Percentiles rank a stretch among this genome's conserved stretches.
These are phyloP conservation scores for Phragmatobia fuliginosa DNA, from an alignment of 2,888 invertebrate genomes.

Conservation along the genomic window DNA sequence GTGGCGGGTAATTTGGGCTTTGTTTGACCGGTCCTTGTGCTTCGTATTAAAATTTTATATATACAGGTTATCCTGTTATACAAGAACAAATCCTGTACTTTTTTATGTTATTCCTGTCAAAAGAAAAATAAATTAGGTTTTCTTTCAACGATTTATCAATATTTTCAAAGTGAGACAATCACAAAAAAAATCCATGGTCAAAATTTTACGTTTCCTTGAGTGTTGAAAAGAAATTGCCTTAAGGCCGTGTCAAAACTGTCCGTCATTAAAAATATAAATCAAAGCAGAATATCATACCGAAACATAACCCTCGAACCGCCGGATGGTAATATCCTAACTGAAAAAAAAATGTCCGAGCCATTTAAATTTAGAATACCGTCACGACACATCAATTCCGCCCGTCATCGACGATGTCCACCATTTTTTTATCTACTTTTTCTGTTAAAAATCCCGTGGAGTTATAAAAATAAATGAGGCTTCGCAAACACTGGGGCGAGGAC, in stretches of 20 bases:
- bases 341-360: constrained; percentile 56
- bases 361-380: constrained; percentile 69
- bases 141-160: background rate
- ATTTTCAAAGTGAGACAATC: background rate
- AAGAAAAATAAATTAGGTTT: background rate
- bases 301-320: constrained; percentile 48
- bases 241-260: background rate
- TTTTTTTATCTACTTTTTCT: constrained; percentile 68
- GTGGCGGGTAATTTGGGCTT: constrained; percentile 47
- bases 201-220: background rate
- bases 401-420: constrained; percentile 70
- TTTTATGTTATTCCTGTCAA: background rate
- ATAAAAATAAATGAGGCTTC: constrained; percentile 83
- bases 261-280: constrained; percentile 11
- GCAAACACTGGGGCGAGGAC: constrained; percentile 80
- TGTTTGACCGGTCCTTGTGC: constrained; percentile 41
- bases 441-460: constrained; percentile 78
- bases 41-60: constrained; percentile 1
- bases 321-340: constrained; percentile 46
- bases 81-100: background rate
- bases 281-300: constrained; percentile 28
- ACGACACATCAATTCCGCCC: constrained; percentile 71
- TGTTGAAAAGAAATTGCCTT: background rate
- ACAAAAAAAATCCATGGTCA: background rate
- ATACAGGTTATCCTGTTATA: background rate